These are phyloP conservation scores for Dermochelys coriacea DNA, from an alignment of 2,797 vertebrate genomes.

Conservation along the genomic window DNA sequence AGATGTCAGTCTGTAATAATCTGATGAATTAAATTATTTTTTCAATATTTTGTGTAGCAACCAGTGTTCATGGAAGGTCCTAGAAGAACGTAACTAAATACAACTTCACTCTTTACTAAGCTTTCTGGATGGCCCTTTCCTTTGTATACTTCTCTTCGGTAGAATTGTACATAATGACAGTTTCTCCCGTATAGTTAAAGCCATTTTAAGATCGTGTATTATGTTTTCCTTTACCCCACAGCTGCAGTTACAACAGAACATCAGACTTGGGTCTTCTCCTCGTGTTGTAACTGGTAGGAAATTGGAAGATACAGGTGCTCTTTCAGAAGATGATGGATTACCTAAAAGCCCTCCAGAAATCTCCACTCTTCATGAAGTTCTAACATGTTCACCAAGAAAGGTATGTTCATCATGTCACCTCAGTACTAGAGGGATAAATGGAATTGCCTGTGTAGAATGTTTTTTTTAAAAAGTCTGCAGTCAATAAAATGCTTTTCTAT, in stretches of 20 bases:
- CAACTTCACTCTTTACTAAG: not conserved
- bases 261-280: constrained; percentile 84
- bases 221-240: constrained; percentile 39
- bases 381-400: constrained; percentile 70
- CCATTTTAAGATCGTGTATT: not conserved
- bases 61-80: not conserved
- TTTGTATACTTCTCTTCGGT: not conserved
- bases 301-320: constrained; percentile 81
- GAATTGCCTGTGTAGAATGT: not conserved
- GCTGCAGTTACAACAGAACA: constrained; percentile 85
- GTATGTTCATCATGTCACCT: constrained; percentile 13
- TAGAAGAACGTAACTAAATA: not conserved
- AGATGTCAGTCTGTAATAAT: not conserved
- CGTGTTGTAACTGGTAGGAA: constrained; percentile 81
- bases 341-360: constrained; percentile 86
- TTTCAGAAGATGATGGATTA: constrained; percentile 86
- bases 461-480: not conserved
- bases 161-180: not conserved
- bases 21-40: not conserved
- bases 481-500: not conserved
- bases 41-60: not conserved
- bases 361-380: constrained; percentile 72
- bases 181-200: not conserved
- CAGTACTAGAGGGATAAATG: not conserved
- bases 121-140: not conserved